phyloP scores from a whole-genome alignment of 2,888 invertebrate genomes.

The Phrixothrix hirtus region DNA sequence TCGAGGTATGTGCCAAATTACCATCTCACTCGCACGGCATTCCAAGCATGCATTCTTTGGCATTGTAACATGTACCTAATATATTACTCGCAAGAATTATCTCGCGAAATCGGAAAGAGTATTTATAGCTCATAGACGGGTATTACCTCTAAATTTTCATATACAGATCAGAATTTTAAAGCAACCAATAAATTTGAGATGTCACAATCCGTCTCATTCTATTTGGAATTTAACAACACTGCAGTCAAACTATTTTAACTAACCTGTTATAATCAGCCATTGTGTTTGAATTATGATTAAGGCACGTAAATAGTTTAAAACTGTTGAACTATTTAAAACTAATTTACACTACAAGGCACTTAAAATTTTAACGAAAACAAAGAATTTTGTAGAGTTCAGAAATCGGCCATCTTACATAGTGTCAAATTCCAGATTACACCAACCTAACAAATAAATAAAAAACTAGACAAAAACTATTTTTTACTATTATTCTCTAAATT shows the following conservation, averaged over 20 bases:
- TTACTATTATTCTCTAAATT: not conserved
- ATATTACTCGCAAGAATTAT: conserved; percentile 20
- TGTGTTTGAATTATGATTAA: conserved; percentile 11
- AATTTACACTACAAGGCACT: conserved; percentile 46
- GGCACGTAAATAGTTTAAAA: conserved; percentile 18
- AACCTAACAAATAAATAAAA: conserved; percentile 37
- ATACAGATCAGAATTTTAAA: conserved; percentile 46
- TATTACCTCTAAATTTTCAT: conserved; percentile 49
- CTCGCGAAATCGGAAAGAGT: conserved; percentile 22
- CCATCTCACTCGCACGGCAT: conserved; percentile 50
- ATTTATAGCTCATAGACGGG: conserved; percentile 31
- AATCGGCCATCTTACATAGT: conserved; percentile 56
- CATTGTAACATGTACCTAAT: conserved; percentile 40
- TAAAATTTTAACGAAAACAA: conserved; percentile 56
- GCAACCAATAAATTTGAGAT: conserved; percentile 52
- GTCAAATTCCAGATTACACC: conserved; percentile 56
- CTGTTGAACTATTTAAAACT: conserved; percentile 25
- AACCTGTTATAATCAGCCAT: conserved; percentile 16
- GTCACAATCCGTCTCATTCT: conserved; percentile 53
- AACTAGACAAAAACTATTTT: not conserved
- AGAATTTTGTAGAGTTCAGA: conserved; percentile 55
- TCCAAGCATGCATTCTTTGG: conserved; percentile 50
- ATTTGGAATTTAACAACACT: conserved; percentile 52
- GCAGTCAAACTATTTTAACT: conserved; percentile 38
- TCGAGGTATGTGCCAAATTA: conserved; percentile 53